Evolutionary conservation across 92 coral and sea anemone genomes (phyloP).

Genomic region (Palythoa caribaeorum): DNA sequence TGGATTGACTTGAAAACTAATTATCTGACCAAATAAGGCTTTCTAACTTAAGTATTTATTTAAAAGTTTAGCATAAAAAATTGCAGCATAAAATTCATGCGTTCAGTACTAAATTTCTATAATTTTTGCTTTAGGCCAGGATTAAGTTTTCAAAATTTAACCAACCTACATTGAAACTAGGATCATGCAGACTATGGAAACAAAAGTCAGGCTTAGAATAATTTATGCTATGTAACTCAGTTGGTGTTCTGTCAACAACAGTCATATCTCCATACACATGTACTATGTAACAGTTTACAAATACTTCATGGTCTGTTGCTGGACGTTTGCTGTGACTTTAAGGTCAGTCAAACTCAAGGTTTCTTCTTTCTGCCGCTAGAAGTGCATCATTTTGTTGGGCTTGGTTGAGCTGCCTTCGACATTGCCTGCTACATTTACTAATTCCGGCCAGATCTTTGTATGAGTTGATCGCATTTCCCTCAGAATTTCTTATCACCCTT

Average conservation of each 20-base stretch:
- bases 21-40: background rate
- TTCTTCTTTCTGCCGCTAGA: conserved; percentile 32
- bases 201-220: background rate
- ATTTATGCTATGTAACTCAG: background rate
- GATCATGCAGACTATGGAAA: background rate
- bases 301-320: background rate
- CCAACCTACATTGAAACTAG: conserved; percentile 12
- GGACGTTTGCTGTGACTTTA: background rate
- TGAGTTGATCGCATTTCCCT: conserved; percentile 10
- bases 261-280: conserved; percentile 10
- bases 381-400: conserved; percentile 39
- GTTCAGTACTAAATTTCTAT: background rate
- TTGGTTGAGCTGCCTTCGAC: background rate
- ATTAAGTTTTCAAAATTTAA: background rate
- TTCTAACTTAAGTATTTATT: background rate
- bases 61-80: background rate
- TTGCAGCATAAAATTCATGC: background rate
- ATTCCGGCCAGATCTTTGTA: conserved; percentile 52
- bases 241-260: conserved; percentile 5
- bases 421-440: background rate
- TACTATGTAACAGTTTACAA: background rate
- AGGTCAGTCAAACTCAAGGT: conserved; percentile 23
- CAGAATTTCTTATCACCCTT: conserved; percentile 42
- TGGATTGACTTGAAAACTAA: background rate
- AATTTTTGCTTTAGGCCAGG: background rate